A percentile compares a stretch with the other conserved stretches of the same genome.
phyloP scores from a whole-genome alignment of 2,113 vertebrate species.

The Vimba vimba region DNA sequence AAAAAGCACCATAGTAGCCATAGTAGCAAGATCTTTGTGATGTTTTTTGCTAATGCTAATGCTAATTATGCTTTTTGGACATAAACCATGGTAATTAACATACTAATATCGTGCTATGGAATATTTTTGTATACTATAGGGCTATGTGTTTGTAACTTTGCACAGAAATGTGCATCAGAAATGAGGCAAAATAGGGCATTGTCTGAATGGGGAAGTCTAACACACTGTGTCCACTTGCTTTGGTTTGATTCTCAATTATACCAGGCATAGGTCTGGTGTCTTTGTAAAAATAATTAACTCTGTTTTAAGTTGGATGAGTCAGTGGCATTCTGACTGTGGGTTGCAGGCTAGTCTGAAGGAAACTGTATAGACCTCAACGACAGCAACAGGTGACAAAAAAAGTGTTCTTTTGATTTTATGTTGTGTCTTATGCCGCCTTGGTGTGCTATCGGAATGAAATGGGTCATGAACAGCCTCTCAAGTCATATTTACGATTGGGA shows the following conservation, averaged over 20 bases:
- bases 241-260: not conserved
- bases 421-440: not conserved
- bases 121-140: not conserved
- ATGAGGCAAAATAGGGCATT: not conserved
- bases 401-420: not conserved
- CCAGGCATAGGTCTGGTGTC: not conserved
- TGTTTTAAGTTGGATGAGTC: not conserved
- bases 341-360: not conserved
- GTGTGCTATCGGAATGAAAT: not conserved
- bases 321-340: not conserved
- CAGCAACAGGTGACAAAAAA: not conserved
- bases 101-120: not conserved
- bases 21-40: not conserved
- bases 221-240: not conserved
- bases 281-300: not conserved
- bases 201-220: not conserved
- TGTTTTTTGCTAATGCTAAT: not conserved
- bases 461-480: not conserved
- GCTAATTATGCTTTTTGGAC: not conserved
- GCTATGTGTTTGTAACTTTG: not conserved
- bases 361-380: not conserved
- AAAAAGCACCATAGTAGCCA: not conserved
- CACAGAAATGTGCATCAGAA: not conserved
- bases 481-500: not conserved
- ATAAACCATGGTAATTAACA: too few relatives aligned